Base-by-base conservation (phyloP, 2,113 vertebrate genomes). In the Lophochroa leadbeateri region DNA sequence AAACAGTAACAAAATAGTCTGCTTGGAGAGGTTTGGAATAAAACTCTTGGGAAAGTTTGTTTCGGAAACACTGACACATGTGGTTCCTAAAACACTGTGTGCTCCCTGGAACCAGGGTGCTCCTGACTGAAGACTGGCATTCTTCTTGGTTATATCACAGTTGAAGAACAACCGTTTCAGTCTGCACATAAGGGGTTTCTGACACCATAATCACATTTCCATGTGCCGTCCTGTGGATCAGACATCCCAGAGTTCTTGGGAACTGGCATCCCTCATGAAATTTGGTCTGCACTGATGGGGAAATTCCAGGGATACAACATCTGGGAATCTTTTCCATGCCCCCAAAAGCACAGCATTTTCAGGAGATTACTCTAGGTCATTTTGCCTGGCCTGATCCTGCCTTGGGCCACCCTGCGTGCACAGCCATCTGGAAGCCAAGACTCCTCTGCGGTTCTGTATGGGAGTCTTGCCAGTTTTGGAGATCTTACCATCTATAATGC, bases 61-160 rank as follows among this genome's bases (percentile, higher is more conserved):
- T 92, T 96, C 85, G 89, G 83, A 95, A 96, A 92, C 63, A 82
- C 15, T 82, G 75, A 65, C 80, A 68, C 10, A 13, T 53, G 24
- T 79, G 60, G 14, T 94, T 87, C 65, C 31, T 95, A 41, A 84
- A 92, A 76, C 53, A 46, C 35, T 81, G 4, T 50, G 8, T 57
- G n/a, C 13, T 86, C 61, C 37, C 58, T 91, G 57, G 39, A 70
- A 76, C 65, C 14, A 2, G 10, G 17, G 25, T 90, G 60, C 21
- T 86, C 28, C 50, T 35, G 50, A 16, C 64, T 76, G 57, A 44
- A 47, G 47, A 25, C 27, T 76, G 69, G 33, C 18, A 23, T 76
- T 83, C 46, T 80, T 77, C 58, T 71, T 5, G 1, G 31, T 69
- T 95, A 88, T 82, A 55, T 41, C 18, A 18, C 16, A 71, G 61